These are phyloP conservation scores for Menidia beryllina DNA, from an alignment of 2,113 vertebrate species.

Conservation along the genomic window DNA sequence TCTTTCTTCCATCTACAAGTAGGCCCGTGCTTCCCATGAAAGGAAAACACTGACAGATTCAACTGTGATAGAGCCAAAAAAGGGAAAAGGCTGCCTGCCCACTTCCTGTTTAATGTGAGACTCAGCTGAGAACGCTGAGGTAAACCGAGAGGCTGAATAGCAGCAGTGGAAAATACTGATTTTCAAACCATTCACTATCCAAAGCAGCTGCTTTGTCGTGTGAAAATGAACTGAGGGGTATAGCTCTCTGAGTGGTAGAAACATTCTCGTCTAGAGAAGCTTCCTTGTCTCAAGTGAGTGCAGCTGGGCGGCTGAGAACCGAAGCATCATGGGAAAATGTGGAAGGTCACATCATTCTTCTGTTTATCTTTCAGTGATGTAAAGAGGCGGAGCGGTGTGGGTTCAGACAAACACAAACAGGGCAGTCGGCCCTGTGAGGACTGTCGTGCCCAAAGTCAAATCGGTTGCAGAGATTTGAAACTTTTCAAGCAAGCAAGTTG, in stretches of 20 bases:
- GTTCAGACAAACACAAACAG: neutral
- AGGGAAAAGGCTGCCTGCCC: slow-evolving; percentile 5
- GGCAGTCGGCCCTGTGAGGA: neutral
- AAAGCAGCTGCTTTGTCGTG: neutral
- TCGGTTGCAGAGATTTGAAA: neutral
- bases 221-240: neutral
- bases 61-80: slow-evolving; percentile 30
- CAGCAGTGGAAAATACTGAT: neutral
- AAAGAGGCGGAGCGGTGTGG: neutral
- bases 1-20: neutral
- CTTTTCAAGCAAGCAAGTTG: slow-evolving; percentile 8
- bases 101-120: slow-evolving; percentile 49
- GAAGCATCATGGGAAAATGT: slow-evolving; percentile 55
- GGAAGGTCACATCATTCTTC: slow-evolving; percentile 17
- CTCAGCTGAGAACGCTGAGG: neutral
- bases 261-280: neutral
- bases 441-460: neutral
- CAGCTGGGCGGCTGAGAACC: slow-evolving; percentile 8
- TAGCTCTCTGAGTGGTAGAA: too few species aligned
- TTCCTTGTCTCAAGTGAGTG: slow-evolving; percentile 27
- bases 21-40: too few species aligned
- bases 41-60: slow-evolving; percentile 30
- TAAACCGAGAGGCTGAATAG: neutral
- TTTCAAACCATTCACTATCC: neutral
- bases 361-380: slow-evolving; percentile 10